Evolutionary conservation across 2,888 invertebrate species (phyloP).

Genomic region (Mimas tiliae): DNA sequence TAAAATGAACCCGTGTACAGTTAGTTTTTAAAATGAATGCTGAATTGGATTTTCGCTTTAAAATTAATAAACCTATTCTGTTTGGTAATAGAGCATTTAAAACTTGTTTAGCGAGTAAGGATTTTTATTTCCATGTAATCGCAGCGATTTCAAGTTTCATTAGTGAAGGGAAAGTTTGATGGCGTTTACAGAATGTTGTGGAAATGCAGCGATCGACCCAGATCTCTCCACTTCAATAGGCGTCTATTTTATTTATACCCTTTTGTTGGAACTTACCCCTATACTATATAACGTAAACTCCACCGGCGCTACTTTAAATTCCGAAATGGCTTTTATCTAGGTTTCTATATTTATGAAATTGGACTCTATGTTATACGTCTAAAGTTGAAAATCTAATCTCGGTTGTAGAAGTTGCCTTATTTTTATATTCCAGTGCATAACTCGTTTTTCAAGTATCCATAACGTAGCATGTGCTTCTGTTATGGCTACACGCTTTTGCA

Average conservation of each 20-base stretch:
- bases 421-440: conserved; percentile 41
- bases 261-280: conserved; percentile 48
- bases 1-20: too few species aligned
- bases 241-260: conserved; percentile 48
- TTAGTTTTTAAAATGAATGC: too few species aligned
- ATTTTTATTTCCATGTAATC: conserved; percentile 76
- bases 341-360: too few species aligned
- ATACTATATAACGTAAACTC: conserved; percentile 23
- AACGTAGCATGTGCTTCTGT: conserved; percentile 41
- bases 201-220: conserved; percentile 40
- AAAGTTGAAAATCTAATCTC: not conserved
- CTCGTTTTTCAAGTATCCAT: conserved; percentile 44
- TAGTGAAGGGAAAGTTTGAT: conserved; percentile 68
- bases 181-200: conserved; percentile 49
- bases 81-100: conserved; percentile 63
- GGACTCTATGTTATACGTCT: not conserved
- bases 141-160: conserved; percentile 68
- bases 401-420: conserved; percentile 20
- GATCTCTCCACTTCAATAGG: conserved; percentile 47
- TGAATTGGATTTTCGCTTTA: conserved; percentile 44
- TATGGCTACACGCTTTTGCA: conserved; percentile 35
- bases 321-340: not conserved
- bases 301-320: conserved; percentile 19
- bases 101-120: conserved; percentile 67
- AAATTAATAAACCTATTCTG: conserved; percentile 73